phyloP scores from a whole-genome alignment of 2,888 invertebrate genomes.

The Lasioglossum calceatum region DNA sequence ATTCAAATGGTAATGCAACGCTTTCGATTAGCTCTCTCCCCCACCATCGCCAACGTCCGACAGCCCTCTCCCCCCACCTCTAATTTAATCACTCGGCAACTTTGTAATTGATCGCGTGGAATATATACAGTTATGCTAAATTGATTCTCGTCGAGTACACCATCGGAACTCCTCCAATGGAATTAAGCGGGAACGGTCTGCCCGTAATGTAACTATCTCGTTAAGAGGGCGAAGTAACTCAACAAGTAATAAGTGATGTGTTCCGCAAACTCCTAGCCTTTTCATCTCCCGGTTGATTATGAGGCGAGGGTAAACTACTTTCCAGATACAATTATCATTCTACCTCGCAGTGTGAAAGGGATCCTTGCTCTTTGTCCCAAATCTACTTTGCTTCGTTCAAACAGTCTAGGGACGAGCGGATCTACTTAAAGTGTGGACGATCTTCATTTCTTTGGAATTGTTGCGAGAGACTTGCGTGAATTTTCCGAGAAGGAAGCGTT shows the following conservation, averaged over 20 bases:
- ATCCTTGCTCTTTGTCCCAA: neutral
- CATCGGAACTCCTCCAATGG: neutral
- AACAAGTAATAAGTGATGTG: constrained; percentile 6
- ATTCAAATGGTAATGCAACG: constrained; percentile 51
- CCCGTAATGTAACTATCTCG: constrained; percentile 15
- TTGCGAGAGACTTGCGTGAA: neutral
- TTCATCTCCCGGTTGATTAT: neutral
- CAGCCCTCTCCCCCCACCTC: neutral
- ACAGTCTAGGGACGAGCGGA: neutral
- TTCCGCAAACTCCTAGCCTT: neutral
- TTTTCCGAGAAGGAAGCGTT: neutral
- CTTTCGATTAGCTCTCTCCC: constrained; percentile 38
- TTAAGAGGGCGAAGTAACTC: neutral
- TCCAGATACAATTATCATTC: neutral
- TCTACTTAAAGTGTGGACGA: neutral
- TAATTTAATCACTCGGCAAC: constrained; percentile 42
- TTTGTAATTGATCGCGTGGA: constrained; percentile 43
- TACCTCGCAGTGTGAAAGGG: neutral
- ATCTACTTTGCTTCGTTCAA: neutral
- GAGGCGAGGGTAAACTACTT: neutral
- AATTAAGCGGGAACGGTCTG: neutral
- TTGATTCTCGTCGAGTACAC: constrained; percentile 22
- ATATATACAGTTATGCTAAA: constrained; percentile 31
- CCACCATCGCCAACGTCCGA: neutral
- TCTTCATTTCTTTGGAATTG: neutral